phyloP scores from a whole-genome alignment of 2,113 vertebrate genomes.

The Rynchops niger region DNA sequence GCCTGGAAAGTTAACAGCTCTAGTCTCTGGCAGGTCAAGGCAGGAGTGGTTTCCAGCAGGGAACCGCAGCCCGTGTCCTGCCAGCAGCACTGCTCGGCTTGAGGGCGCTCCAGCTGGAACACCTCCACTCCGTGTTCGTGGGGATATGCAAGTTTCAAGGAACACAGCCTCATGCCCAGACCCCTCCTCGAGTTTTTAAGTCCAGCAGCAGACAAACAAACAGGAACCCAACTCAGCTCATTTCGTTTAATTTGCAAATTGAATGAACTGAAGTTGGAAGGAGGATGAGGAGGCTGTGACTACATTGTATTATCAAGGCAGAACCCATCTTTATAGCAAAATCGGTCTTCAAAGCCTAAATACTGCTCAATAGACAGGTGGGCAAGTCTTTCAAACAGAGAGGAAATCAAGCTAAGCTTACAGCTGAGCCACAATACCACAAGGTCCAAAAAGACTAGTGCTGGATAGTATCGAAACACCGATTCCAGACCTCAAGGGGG shows the following conservation, averaged over 20 bases:
- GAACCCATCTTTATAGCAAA: not conserved
- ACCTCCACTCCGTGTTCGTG: not conserved
- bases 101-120: slow-evolving; percentile 8
- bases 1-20: slow-evolving; percentile 46
- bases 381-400: not conserved
- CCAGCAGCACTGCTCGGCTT: not conserved
- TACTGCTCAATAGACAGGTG: not conserved
- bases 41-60: not conserved
- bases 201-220: slow-evolving; percentile 27
- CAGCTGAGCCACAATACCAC: not conserved
- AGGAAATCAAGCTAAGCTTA: not conserved
- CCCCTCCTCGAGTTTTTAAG: not conserved
- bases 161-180: not conserved
- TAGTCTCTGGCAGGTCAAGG: slow-evolving; percentile 17
- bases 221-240: not conserved
- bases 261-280: not conserved
- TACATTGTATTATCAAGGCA: not conserved
- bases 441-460: not conserved
- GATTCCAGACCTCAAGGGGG: not conserved
- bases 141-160: slow-evolving; percentile 24
- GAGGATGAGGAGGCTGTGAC: not conserved
- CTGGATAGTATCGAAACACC: not conserved
- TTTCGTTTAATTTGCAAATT: slow-evolving; percentile 1
- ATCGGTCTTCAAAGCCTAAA: not conserved
- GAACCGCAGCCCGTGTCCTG: not conserved